phyloP scores from a whole-genome alignment of 1,140 invertebrate genomes.

The Drosophila guanche region DNA sequence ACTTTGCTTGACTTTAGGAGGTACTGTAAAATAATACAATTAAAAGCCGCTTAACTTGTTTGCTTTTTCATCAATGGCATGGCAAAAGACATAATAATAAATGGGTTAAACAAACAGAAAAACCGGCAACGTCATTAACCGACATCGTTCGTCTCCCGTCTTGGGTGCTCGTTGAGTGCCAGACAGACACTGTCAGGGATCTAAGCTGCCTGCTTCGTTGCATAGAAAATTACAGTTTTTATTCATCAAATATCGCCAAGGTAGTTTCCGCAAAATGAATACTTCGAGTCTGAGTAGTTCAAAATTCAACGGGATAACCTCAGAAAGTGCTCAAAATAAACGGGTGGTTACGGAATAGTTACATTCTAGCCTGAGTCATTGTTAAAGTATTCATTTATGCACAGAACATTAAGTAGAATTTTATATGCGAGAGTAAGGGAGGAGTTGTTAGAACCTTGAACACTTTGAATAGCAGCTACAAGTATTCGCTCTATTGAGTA shows the following conservation, averaged over 20 bases:
- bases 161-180: conserved; percentile 27
- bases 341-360: not conserved
- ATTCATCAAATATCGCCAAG: conserved; percentile 37
- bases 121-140: conserved; percentile 52
- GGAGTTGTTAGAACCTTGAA: too few relatives aligned
- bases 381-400: not conserved
- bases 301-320: conserved; percentile 35
- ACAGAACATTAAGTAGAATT: conserved; percentile 21
- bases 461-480: too few relatives aligned
- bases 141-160: conserved; percentile 9
- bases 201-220: conserved; percentile 36
- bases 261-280: conserved; percentile 46
- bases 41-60: conserved; percentile 63
- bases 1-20: conserved; percentile 24
- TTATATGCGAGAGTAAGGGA: not conserved
- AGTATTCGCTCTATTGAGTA: too few relatives aligned
- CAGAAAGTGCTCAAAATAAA: conserved; percentile 21
- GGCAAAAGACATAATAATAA: conserved; percentile 56
- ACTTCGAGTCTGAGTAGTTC: not conserved
- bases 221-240: conserved; percentile 43
- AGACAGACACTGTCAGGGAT: conserved; percentile 31
- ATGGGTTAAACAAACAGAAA: conserved; percentile 54
- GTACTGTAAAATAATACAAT: conserved; percentile 45
- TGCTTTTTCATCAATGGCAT: conserved; percentile 60
- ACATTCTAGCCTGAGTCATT: conserved; percentile 34